phyloP scores from a whole-genome alignment of 2,113 vertebrate species.

The Oncorhynchus mykiss region DNA sequence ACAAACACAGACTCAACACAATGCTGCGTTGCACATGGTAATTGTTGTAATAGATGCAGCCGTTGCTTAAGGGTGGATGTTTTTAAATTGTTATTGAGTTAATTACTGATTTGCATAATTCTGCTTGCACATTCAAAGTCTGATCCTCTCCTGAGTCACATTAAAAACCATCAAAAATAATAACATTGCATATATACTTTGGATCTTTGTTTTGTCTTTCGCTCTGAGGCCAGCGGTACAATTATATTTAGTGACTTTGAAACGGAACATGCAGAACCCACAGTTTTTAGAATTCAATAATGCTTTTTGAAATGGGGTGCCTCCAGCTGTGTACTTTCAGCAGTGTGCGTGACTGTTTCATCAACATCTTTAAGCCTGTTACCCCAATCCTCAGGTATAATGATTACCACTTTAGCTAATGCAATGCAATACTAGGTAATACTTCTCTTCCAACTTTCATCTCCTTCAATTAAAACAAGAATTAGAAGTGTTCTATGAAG shows the following conservation, averaged over 20 bases:
- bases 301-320: not conserved
- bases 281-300: not conserved
- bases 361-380: too few relatives aligned
- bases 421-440: too few relatives aligned
- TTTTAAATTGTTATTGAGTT: slow-evolving; percentile 60
- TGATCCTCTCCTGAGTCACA: slow-evolving; percentile 40
- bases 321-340: not conserved
- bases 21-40: slow-evolving; percentile 1
- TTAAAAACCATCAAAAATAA: slow-evolving; percentile 36
- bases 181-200: slow-evolving; percentile 12
- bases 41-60: slow-evolving; percentile 53
- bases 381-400: too few relatives aligned
- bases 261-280: not conserved
- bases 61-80: slow-evolving; percentile 57
- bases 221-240: slow-evolving; percentile 1
- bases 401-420: too few relatives aligned
- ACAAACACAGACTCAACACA: slow-evolving; percentile 29
- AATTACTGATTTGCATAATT: slow-evolving; percentile 66
- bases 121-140: slow-evolving; percentile 41
- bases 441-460: too few relatives aligned
- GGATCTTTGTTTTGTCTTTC: slow-evolving; percentile 20
- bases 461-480: too few relatives aligned
- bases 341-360: too few relatives aligned
- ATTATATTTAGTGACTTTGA: slow-evolving; percentile 6
- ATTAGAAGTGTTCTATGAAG: not conserved